Conservation (phyloP, 2,113 vertebrate species). For the Mobula birostris region DNA sequence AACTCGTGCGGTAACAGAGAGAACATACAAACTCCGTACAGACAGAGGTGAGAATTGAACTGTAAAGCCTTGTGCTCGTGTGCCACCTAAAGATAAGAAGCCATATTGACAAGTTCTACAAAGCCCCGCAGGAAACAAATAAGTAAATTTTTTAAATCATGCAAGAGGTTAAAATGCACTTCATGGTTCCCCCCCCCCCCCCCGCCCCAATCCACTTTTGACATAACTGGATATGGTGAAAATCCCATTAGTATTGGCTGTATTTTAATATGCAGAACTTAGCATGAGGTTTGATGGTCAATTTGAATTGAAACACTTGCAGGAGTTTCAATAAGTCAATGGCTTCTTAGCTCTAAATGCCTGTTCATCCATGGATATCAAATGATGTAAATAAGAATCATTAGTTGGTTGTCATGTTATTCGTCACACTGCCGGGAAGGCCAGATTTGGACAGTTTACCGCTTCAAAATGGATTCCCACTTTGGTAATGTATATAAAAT, state of each 20-base stretch:
- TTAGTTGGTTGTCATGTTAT: background rate
- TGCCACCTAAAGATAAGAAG: background rate
- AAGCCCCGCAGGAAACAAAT: background rate
- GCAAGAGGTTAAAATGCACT: background rate
- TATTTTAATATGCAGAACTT: background rate
- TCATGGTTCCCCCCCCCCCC: background rate
- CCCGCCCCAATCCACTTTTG: background rate
- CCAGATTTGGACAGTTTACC: background rate
- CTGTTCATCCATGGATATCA: background rate
- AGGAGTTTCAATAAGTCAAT: background rate
- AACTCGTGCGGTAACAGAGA: no score
- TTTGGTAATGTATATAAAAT: background rate
- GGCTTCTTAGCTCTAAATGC: background rate
- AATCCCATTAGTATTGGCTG: background rate
- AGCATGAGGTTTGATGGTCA: background rate
- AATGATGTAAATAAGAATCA: background rate
- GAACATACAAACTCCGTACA: no score
- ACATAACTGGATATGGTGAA: background rate
- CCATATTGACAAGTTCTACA: background rate
- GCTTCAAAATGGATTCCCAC: background rate
- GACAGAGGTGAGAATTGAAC: no score
- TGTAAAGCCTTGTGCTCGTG: no score
- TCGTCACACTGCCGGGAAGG: background rate
- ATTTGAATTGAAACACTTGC: background rate
- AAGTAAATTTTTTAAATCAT: background rate